Percentiles rank a stretch among this genome's conserved stretches.
phyloP scores from a whole-genome alignment of 2,797 vertebrate genomes.

The Antennarius maculatus region DNA sequence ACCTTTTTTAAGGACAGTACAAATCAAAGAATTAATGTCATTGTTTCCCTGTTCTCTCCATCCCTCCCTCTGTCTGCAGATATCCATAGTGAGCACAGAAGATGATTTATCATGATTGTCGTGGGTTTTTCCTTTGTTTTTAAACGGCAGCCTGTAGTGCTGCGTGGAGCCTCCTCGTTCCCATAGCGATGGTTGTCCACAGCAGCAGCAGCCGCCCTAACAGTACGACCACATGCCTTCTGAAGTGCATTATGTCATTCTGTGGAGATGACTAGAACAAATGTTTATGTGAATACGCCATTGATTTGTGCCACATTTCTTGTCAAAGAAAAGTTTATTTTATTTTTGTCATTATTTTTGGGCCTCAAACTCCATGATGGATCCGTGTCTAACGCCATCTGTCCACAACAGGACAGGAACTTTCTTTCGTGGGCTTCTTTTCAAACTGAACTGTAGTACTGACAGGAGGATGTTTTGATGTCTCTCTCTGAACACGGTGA shows the following conservation, averaged over 20 bases:
- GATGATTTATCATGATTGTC: slow-evolving; percentile 90
- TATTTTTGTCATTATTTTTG: background rate
- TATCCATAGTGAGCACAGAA: slow-evolving; percentile 98
- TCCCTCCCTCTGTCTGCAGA: slow-evolving; percentile 77
- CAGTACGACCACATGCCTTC: slow-evolving; percentile 82
- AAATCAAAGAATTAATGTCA: too few relatives aligned
- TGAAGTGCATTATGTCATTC: slow-evolving; percentile 85
- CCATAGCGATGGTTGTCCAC: slow-evolving; percentile 78
- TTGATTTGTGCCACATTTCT: slow-evolving; percentile 54
- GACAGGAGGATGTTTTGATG: background rate
- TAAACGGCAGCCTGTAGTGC: slow-evolving; percentile 60
- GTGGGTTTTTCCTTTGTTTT: slow-evolving; percentile 7
- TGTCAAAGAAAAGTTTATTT: too few relatives aligned
- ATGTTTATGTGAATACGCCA: slow-evolving; percentile 77
- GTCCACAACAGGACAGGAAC: background rate
- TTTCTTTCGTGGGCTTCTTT: background rate
- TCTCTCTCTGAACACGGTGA: background rate
- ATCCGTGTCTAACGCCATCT: slow-evolving; percentile 1
- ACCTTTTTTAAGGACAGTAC: too few relatives aligned
- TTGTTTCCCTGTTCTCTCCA: background rate
- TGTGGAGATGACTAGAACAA: slow-evolving; percentile 48
- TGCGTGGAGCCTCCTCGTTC: slow-evolving; percentile 75
- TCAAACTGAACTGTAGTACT: slow-evolving; percentile 2
- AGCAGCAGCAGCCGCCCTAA: slow-evolving; percentile 60
- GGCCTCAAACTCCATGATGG: background rate